Conservation (phyloP, 2,888 invertebrate species). For the Pardosa pseudoannulata region DNA sequence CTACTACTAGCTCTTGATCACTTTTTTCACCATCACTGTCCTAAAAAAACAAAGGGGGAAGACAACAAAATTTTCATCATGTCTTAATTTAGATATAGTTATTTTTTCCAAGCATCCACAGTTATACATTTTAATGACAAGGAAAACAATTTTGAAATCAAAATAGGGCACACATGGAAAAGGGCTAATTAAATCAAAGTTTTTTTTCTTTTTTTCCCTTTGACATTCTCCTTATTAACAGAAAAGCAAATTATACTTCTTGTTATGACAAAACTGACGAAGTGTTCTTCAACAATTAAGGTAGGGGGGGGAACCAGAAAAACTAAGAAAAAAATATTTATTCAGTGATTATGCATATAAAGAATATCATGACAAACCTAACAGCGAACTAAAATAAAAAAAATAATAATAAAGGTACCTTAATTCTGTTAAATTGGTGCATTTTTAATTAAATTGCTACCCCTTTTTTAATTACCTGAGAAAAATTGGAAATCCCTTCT, state of each 20-base stretch:
- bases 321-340: constrained; percentile 27
- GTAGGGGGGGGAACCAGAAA: not conserved
- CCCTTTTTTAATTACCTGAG: constrained; percentile 45
- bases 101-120: not conserved
- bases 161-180: constrained; percentile 14
- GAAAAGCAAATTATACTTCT: constrained; percentile 51
- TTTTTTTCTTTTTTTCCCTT: constrained; percentile 12
- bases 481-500: constrained; percentile 38
- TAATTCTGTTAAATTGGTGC: constrained; percentile 53
- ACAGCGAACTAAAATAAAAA: constrained; percentile 1
- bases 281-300: constrained; percentile 25
- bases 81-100: not conserved
- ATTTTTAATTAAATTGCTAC: constrained; percentile 14
- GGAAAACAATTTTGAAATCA: constrained; percentile 41
- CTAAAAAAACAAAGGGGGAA: constrained; percentile 79
- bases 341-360: constrained; percentile 50
- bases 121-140: constrained; percentile 25
- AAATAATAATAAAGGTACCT: constrained; percentile 38
- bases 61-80: constrained; percentile 4
- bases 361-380: constrained; percentile 34
- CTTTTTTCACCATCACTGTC: constrained; percentile 97
- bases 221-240: constrained; percentile 17
- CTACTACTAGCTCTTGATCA: constrained; percentile 95
- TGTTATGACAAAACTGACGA: constrained; percentile 46
- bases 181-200: constrained; percentile 25